phyloP scores from a whole-genome alignment of 2,113 vertebrate species.

The Lycaon pictus region DNA sequence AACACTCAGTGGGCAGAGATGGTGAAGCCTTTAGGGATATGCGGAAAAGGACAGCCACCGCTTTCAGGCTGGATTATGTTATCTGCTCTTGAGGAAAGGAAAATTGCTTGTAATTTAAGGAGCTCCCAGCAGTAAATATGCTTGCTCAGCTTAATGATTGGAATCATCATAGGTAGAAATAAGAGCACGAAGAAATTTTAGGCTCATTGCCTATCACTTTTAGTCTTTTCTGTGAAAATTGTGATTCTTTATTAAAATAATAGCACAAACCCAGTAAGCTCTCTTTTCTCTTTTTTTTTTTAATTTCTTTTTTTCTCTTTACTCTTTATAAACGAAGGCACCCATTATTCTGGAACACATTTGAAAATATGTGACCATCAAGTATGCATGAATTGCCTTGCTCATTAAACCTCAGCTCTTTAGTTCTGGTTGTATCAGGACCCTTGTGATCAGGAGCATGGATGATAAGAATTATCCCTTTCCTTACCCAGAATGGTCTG shows the following conservation, averaged over 20 bases:
- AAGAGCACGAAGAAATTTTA: slow-evolving; percentile 1
- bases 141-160: slow-evolving; percentile 29
- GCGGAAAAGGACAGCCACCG: background rate
- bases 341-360: background rate
- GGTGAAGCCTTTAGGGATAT: background rate
- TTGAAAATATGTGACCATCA: background rate
- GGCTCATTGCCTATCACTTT: background rate
- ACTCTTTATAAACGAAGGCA: background rate
- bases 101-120: background rate
- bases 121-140: background rate
- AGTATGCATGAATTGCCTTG: background rate
- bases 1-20: background rate
- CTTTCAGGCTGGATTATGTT: background rate
- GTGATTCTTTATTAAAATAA: slow-evolving; percentile 44
- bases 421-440: background rate
- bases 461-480: background rate
- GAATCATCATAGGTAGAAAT: background rate
- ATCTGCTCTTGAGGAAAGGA: background rate
- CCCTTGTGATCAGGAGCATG: background rate
- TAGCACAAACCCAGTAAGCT: background rate
- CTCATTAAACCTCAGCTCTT: background rate
- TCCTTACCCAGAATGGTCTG: background rate
- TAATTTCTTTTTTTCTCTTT: background rate
- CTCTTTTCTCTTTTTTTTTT: background rate
- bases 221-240: slow-evolving; percentile 50